Evolutionary conservation across 2,797 vertebrate species (phyloP).

Genomic region (Chaetodon trifasciatus): DNA sequence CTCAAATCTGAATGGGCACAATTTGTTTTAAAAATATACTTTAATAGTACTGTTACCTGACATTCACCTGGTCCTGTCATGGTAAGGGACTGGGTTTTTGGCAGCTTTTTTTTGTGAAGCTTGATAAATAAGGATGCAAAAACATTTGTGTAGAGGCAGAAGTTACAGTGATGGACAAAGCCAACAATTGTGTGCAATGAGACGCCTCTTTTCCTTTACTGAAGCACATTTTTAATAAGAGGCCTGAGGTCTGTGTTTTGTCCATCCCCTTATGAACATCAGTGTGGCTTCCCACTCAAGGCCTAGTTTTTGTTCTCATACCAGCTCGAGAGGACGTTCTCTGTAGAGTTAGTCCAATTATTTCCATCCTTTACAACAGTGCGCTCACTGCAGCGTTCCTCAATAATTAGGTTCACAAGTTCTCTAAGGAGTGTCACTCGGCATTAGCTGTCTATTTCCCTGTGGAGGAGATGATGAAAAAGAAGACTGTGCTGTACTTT

Average conservation of each 20-base stretch:
- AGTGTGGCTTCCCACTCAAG: slow-evolving; percentile 48
- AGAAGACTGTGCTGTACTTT: slow-evolving; percentile 26
- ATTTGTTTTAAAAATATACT: slow-evolving; percentile 54
- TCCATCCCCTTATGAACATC: slow-evolving; percentile 28
- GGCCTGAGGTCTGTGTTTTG: slow-evolving; percentile 23
- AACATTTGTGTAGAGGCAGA: slow-evolving; percentile 32
- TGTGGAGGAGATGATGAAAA: slow-evolving; percentile 32
- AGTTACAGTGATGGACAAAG: slow-evolving; percentile 49
- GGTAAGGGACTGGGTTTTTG: slow-evolving; percentile 57
- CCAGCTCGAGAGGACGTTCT: slow-evolving; percentile 36
- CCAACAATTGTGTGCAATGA: slow-evolving; percentile 44
- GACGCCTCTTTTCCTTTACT: slow-evolving; percentile 44
- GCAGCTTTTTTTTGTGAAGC: slow-evolving; percentile 76
- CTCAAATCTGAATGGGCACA: slow-evolving; percentile 58
- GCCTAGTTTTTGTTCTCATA: slow-evolving; percentile 56
- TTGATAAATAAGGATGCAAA: slow-evolving; percentile 31
- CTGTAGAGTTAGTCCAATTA: slow-evolving; percentile 73
- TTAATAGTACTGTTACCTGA: slow-evolving; percentile 65
- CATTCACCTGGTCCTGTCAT: slow-evolving; percentile 31
- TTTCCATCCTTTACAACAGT: slow-evolving; percentile 38
- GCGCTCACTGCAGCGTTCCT: slow-evolving; percentile 31
- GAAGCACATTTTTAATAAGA: slow-evolving; percentile 68
- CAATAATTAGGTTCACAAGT: slow-evolving; percentile 72
- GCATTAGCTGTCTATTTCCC: slow-evolving; percentile 65
- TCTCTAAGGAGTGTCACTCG: slow-evolving; percentile 80